A percentile compares a stretch with the other conserved stretches of the same genome.
Conservation (phyloP, 2,888 invertebrate genomes). For the Xylota segnis region DNA sequence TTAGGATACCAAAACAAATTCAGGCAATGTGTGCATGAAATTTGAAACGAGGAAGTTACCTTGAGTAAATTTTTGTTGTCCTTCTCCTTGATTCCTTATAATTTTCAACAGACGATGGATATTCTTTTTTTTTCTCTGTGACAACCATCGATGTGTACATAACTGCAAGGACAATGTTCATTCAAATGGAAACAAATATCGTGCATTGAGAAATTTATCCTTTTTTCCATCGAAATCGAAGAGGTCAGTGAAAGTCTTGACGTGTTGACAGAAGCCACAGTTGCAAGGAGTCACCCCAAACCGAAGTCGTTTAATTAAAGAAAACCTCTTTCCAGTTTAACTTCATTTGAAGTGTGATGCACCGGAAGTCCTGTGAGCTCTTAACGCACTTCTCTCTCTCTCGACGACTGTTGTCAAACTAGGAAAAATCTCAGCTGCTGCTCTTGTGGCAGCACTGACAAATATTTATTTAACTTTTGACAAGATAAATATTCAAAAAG, state of each 20-base stretch:
- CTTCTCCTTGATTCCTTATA: constrained; percentile 49
- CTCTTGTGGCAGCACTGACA: constrained; percentile 42
- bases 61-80: constrained; percentile 57
- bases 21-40: constrained; percentile 53
- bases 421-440: constrained; percentile 64
- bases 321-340: neutral
- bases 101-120: constrained; percentile 45
- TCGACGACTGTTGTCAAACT: constrained; percentile 26
- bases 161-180: constrained; percentile 68
- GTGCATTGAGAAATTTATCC: constrained; percentile 1
- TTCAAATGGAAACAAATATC: constrained; percentile 60
- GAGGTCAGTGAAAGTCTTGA: constrained; percentile 31
- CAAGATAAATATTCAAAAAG: constrained; percentile 57
- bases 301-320: constrained; percentile 53
- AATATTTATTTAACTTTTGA: constrained; percentile 71
- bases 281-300: constrained; percentile 34
- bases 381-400: constrained; percentile 3
- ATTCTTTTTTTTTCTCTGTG: constrained; percentile 11
- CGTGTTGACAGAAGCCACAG: constrained; percentile 41
- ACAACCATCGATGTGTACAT: constrained; percentile 55
- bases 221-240: constrained; percentile 40
- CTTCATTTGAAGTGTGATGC: constrained; percentile 23
- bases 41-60: constrained; percentile 75
- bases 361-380: constrained; percentile 47
- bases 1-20: constrained; percentile 3